Base-by-base conservation (phyloP, 2,797 vertebrate species). In the Anableps anableps region DNA sequence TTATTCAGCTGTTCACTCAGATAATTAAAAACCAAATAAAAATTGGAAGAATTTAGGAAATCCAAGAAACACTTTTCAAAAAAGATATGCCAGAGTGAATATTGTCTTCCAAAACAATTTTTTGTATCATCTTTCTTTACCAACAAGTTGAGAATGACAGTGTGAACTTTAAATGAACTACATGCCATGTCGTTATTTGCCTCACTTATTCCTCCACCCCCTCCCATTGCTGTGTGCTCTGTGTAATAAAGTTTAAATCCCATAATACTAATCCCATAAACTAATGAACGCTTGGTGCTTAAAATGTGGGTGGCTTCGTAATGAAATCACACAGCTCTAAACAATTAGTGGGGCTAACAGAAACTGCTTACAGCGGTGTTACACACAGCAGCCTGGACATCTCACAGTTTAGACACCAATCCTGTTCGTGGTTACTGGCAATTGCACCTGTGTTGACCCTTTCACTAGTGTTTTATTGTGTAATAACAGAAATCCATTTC, bases 191-290 rank as follows among this genome's bases (percentile, higher is more conserved):
- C 5, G 10, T 45, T n/a, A 6, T 45, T 70, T 26, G 23, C 66
- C 66, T 43, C 66, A 14, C 23, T 70, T 23, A 14, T 43, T 70
- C 38, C 36, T 21, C 10, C 66, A 70, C n/a, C 23, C 66, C 11
- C 41, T 70, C 19, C 34, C 17, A 7, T 9, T 23, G 19, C 23
- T n/a, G 38, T 70, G 5, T 7, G 41, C 38, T 43, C 11, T 8
- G 21, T 70, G 23, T 43, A 43, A 70, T 70, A 70, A 70, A 70
- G 66, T 43, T 70, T 41, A 68, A 68, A 26, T 88, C 82, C 75
- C 83, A 86, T 81, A 87, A 87, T 74, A 23, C 80, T 89, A 80
- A 89, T 88, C 84, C 82, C 64, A 80, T 88, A 74, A 86, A 75
- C 82, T 85, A 76, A 91, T 88, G 83, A 82, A 72, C 62, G 77